phyloP scores from a whole-genome alignment of 2,113 vertebrate genomes.

The Heterochromis multidens region DNA sequence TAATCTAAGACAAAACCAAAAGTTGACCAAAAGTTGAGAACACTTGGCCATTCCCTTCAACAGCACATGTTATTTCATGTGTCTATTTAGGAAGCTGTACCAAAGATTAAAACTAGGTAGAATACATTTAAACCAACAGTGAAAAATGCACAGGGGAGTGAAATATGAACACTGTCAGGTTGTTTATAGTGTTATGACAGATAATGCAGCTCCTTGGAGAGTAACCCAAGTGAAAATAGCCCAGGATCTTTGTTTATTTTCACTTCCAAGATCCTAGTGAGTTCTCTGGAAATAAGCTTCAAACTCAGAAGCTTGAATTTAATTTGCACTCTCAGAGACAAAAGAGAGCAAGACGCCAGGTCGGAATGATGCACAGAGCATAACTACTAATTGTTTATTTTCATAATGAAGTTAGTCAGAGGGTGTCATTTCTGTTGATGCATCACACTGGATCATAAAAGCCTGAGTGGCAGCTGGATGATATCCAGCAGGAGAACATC shows the following conservation, averaged over 20 bases:
- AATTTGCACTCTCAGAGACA: background rate
- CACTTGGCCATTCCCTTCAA: background rate
- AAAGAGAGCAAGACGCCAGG: background rate
- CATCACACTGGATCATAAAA: conserved; percentile 1
- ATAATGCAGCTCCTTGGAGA: background rate
- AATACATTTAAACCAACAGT: background rate
- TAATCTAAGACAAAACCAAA: background rate
- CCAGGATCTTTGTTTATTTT: background rate
- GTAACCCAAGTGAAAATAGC: background rate
- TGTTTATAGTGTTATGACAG: background rate
- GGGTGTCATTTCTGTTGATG: background rate
- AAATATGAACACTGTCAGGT: background rate
- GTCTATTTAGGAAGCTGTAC: background rate
- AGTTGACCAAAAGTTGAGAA: background rate
- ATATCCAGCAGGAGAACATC: conserved; percentile 12
- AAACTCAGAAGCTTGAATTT: background rate
- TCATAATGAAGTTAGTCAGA: background rate
- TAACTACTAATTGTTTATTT: background rate
- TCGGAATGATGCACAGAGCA: background rate
- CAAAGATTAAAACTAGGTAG: background rate
- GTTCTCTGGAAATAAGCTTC: background rate
- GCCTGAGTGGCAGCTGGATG: conserved; percentile 30
- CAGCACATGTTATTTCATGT: background rate
- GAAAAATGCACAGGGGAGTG: background rate
- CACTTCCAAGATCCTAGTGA: background rate